Conservation (phyloP, 2,888 invertebrate genomes). For the Yponomeuta malinellus region DNA sequence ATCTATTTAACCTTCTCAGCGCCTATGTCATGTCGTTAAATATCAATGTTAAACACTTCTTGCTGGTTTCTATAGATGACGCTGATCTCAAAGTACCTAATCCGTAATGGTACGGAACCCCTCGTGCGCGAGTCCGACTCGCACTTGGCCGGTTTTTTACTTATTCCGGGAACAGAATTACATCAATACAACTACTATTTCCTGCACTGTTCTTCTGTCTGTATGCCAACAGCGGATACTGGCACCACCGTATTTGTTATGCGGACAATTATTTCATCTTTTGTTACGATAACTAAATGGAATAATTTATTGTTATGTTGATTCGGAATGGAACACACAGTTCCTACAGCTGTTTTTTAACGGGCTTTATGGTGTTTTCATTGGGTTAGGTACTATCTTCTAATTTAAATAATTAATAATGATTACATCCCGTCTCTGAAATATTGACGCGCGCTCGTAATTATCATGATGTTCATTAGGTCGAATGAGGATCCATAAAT, state of each 20-base stretch:
- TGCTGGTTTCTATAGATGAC: too few species aligned
- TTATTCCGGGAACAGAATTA: too few species aligned
- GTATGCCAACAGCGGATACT: not conserved
- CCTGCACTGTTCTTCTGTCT: not conserved
- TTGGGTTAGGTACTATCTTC: not conserved
- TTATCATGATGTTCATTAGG: not conserved
- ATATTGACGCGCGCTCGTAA: not conserved
- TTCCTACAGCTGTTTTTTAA: not conserved
- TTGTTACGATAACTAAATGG: not conserved
- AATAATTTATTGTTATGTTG: not conserved
- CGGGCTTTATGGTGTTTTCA: not conserved
- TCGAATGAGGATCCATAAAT: not conserved
- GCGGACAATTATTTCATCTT: not conserved
- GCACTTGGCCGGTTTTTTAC: too few species aligned
- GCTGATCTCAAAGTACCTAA: too few species aligned
- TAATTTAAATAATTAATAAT: not conserved
- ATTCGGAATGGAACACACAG: not conserved
- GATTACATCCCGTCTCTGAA: not conserved
- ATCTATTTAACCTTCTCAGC: too few species aligned
- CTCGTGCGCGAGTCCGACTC: too few species aligned
- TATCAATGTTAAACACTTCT: too few species aligned
- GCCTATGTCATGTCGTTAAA: too few species aligned
- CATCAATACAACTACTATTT: not conserved
- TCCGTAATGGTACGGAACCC: too few species aligned
- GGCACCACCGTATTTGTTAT: not conserved